These are phyloP conservation scores for Muntiacus reevesi DNA, from an alignment of 2,113 vertebrate genomes.

Conservation along the genomic window DNA sequence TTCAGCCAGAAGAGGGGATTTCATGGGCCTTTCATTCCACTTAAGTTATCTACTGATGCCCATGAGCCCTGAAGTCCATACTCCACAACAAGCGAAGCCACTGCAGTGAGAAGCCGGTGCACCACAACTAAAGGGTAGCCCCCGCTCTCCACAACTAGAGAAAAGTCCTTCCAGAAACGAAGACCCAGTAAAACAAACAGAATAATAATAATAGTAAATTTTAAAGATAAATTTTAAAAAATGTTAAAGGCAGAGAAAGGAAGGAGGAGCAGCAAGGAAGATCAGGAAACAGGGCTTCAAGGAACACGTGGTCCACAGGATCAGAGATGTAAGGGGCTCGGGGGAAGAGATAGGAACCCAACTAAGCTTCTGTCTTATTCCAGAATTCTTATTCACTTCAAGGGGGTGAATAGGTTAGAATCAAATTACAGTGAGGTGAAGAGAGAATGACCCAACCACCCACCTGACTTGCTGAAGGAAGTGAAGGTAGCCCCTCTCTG, in stretches of 20 bases:
- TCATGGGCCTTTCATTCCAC: background rate
- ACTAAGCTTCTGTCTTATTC: background rate
- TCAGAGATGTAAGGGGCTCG: fast-evolving
- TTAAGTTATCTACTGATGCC: background rate
- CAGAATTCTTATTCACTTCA: background rate
- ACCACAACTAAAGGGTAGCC: too few relatives aligned
- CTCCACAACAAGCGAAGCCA: background rate
- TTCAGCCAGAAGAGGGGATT: background rate
- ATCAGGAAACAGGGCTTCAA: background rate
- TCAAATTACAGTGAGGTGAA: too few relatives aligned
- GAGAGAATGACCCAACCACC: background rate
- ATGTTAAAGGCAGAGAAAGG: background rate
- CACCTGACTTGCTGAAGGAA: background rate
- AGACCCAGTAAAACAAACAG: background rate
- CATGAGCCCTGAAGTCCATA: background rate
- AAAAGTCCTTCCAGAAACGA: background rate
- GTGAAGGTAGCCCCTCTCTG: background rate
- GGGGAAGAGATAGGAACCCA: background rate
- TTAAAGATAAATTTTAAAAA: background rate
- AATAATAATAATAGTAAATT: background rate
- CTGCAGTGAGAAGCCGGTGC: background rate
- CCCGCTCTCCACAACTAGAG: background rate
- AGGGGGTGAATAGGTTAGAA: background rate
- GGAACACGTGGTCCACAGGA: background rate
- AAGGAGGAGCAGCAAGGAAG: background rate